Evolutionary conservation across 1,140 invertebrate species (phyloP), one percentile per base, ranked within the genome.

Genomic region (Trichonephila clavipes): DNA sequence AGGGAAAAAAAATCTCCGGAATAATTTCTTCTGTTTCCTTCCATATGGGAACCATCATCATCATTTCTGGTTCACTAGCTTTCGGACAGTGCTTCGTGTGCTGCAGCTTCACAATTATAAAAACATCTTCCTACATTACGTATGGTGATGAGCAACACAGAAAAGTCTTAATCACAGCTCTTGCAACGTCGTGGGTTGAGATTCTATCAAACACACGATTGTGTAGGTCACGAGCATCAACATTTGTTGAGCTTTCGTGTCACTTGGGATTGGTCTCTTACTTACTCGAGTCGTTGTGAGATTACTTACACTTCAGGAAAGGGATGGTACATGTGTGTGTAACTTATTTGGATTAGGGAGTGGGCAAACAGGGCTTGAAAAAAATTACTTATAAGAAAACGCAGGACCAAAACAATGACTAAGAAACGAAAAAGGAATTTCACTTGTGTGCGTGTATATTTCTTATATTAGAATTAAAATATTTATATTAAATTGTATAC

Each of bases 131-230:
- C 61, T 28, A 87, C 66, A 87, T 87, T 92, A 92, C 62, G 44
- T 92, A 92, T 92, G 91, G 44, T 87, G 91, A 92, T 92, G 91
- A 86, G 90, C 58, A 58, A 69, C 14, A 40, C n/a, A 72, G 66
- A 58, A 90, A 91, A 86, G 44, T 92, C 91, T 92, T 92, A 92
- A 92, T 92, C 91, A 85, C 64, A 69, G 91, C 77, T 61, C 44
- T 28, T 64, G 34, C 66, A 85, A 85, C 58, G 40, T 92, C 91
- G 91, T 92, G 91, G 91, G 40, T 64, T 72, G 82, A 19, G 91
- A 92, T 92, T 92, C 91, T 61, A 92, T 92, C 91, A 87, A 72
- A 87, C n/a, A 51, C 91, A 92, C 91, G 91, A 92, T 72, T 87
- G 44, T 58, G 40, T 59, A n/a, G 91, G 91, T 92, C 91, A 87